Base-by-base conservation (phyloP, 2,888 invertebrate genomes). In the Polyploca ridens region DNA sequence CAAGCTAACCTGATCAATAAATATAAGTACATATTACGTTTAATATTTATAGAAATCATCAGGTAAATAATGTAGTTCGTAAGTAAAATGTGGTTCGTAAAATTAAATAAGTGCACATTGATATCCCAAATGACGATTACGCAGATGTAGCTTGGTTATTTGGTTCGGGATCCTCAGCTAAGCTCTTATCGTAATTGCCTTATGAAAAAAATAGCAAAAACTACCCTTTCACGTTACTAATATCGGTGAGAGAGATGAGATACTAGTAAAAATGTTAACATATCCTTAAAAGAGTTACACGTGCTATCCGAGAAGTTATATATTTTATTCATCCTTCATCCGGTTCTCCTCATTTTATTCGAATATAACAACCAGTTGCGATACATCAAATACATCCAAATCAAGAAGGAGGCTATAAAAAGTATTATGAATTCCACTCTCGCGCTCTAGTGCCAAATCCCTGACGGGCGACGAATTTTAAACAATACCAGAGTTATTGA, bases 381-480 rank as follows among this genome's bases (percentile, higher is more conserved):
- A 81, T 82, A 78, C 76, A 81, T 82, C 79, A 83, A 82, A 79
- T 73, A 63, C 73, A 69, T 75, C 68, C 72, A 80, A 84, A 82
- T 81, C 79, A 86, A 84, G 82, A 81, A 78, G 81, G 78, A 77
- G 67, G 75, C 75, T 75, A 81, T 85, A 88, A 87, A 86, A 89
- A 86, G 82, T 77, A 86, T 90, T 88, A 89, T 84, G 84, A 84
- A 91, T 93, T 91, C 91, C 73, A 77, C 81, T 75, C 82, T 78
- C 86, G 89, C 84, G 76, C 79, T 73, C 77, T 86, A 87, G 89
- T 92, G 91, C 88, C 89, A 91, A 91, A 91, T 88, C 87, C 82
- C 79, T 84, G 87, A 88, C 90, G 85, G 77, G 76, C 74, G 79
- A 77, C 82, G 92, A 90, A 92, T 93, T 90, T 91, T 87, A 90